These are phyloP conservation scores for Sylvia borin DNA, from an alignment of 2,797 vertebrate genomes.

Conservation along the genomic window DNA sequence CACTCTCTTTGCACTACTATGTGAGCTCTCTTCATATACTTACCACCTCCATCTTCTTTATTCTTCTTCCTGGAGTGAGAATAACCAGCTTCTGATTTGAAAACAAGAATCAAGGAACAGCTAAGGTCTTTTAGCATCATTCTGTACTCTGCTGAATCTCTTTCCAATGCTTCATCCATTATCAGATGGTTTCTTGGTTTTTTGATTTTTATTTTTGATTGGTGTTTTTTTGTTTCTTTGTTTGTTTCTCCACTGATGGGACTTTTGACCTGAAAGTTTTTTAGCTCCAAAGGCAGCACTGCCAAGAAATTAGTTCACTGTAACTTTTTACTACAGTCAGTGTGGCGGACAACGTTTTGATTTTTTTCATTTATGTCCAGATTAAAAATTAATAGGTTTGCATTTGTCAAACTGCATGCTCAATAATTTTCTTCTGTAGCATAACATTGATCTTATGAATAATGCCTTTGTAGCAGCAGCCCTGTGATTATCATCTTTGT, in stretches of 20 bases:
- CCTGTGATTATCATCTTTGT: not conserved
- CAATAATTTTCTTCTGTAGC: not conserved
- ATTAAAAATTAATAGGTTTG: constrained; percentile 29
- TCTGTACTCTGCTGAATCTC: not conserved
- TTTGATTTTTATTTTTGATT: not conserved
- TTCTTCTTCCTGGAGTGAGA: not conserved
- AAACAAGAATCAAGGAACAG: not conserved
- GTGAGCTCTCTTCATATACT: not conserved
- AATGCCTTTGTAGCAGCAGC: not conserved
- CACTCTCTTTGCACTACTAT: not conserved
- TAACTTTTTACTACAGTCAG: not conserved
- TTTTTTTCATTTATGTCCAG: not conserved
- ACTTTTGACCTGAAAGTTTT: not conserved
- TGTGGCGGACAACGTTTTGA: not conserved
- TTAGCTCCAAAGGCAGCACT: not conserved
- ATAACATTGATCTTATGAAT: not conserved
- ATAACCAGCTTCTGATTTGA: not conserved
- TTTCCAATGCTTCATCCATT: not conserved
- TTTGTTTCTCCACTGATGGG: not conserved
- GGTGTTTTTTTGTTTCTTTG: not conserved
- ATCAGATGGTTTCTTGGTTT: not conserved
- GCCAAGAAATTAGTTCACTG: not conserved
- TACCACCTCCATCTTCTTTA: not conserved
- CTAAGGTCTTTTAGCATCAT: not conserved
- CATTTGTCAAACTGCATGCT: not conserved